Evolutionary conservation across 1,140 invertebrate genomes (phyloP), one percentile per base, ranked within the genome.

Genomic region (Musca domestica): DNA sequence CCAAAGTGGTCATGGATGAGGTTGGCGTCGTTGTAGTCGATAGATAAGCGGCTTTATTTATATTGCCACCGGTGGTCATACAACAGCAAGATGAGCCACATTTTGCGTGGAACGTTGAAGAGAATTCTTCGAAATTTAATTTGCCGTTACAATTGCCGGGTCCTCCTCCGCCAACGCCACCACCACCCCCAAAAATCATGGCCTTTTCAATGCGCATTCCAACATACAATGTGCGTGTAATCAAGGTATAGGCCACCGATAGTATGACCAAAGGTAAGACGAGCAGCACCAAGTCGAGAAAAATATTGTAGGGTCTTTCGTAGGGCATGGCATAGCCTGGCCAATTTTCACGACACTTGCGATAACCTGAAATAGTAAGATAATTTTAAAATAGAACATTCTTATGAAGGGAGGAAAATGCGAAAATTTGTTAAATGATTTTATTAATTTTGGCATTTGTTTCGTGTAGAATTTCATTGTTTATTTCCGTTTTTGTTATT

Each of bases 261-360:
- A 95, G 90, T 65, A 94, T 86, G 48, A 92, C 75, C 65, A 95
- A 83, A 0, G 93, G 93, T 10, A 93, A 74, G 1, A 93, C 83
- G 2, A 95, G 84, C 2, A 95, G 81, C 4, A 88, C 85, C 0
- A 88, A 84, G 72, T 93, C 90, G 71, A 95, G 81, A 64, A 91
- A 87, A 3, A 94, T 79, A 76, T 91, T 93, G 82, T 92, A 95
- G 0, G 86, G 85, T 49, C 87, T 84, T 74, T 93, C 92, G 66
- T 82, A 82, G n/a, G 72, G 71, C 67, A 85, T 64, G 22, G 84
- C 84, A 41, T 84, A 74, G 66, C 83, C 87, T 0, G 87, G 86
- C 91, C 91, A 92, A 19, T 88, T 86, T 74, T 92, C 91, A 14
- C 91, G 84, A 74, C 91, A 92, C 81, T 92, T 93, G 75, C 80